Base-by-base conservation (phyloP, 2,113 vertebrate genomes). In the Poecilia latipinna region DNA sequence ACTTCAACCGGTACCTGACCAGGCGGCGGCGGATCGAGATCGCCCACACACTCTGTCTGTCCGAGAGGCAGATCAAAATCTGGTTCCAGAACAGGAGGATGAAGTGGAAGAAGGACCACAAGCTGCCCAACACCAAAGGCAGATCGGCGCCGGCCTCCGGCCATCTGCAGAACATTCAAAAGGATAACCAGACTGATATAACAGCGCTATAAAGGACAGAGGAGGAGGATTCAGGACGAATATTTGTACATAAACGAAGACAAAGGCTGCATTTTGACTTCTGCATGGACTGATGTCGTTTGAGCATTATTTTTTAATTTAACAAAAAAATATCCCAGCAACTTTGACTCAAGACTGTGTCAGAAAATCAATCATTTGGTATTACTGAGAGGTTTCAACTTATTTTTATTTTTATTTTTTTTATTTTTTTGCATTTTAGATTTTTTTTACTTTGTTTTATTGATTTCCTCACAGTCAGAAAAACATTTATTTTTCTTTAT, bases 81-180 rank as follows among this genome's bases (percentile, higher is more conserved):
- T 99, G 98, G 98, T 99, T 99, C 94, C 97, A 99, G 87, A 99
- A 99, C 94, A 95, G 98, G 91, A 95, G 98, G 93, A 99, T 99
- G 98, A 99, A 99, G 94, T 99, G 97, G 97, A 99, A 99, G 96
- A 99, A 99, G 93, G 98, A 99, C 78, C 98, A 99, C 94, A 99
- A 99, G 95, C 95, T 99, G 70, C 98, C 98, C 77, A 99, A 99
- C 93, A 99, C 97, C 84, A 99, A 99, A 91, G 97, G 97, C 90
- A 97, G 97, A 84, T 97, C 97, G 15, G 95, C 96, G 22, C 93
- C 96, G 71, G 88, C 93, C 86, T 93, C 95, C 65, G 93, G 94
- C 82, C 96, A 97, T 93, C 95, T 96, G 95, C 97, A 98, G 84
- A 96, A 94, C 74, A 88, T 95, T 87, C 93, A 97, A 87, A 98